phyloP scores from a whole-genome alignment of 2,888 invertebrate genomes.

The Ellobium chinense region DNA sequence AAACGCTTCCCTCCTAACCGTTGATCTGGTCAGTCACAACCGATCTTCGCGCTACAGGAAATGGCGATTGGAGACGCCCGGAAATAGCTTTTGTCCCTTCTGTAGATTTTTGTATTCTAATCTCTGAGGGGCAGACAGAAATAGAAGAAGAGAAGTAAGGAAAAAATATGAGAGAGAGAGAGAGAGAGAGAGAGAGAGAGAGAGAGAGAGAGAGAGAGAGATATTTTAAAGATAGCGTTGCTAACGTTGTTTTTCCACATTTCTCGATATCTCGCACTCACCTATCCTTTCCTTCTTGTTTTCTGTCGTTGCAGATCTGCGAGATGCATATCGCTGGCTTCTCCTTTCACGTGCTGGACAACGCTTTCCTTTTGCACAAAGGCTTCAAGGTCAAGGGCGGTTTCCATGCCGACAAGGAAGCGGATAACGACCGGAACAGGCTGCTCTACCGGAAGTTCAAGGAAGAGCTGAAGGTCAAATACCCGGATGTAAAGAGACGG shows the following conservation, averaged over 20 bases:
- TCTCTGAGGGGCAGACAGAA: no score
- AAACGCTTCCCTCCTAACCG: no score
- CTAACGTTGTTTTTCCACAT: constrained; percentile 9
- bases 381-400: constrained; percentile 80
- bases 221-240: neutral
- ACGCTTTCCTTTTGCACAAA: constrained; percentile 81
- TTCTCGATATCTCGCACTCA: neutral
- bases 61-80: no score
- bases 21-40: no score
- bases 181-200: constrained; percentile 12
- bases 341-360: constrained; percentile 81
- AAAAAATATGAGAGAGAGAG: constrained; percentile 1
- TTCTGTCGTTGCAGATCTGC: constrained; percentile 81
- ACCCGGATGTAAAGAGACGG: constrained; percentile 80
- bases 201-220: constrained; percentile 1
- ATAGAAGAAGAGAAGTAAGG: no score
- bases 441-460: constrained; percentile 81
- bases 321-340: constrained; percentile 82
- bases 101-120: no score
- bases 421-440: constrained; percentile 80
- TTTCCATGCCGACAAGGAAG: constrained; percentile 80
- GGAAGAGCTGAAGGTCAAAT: constrained; percentile 81
- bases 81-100: no score
- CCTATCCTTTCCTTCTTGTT: neutral
- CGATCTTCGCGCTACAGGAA: no score